Conservation (phyloP, 2,113 vertebrate species). For the Blennius ocellaris region DNA sequence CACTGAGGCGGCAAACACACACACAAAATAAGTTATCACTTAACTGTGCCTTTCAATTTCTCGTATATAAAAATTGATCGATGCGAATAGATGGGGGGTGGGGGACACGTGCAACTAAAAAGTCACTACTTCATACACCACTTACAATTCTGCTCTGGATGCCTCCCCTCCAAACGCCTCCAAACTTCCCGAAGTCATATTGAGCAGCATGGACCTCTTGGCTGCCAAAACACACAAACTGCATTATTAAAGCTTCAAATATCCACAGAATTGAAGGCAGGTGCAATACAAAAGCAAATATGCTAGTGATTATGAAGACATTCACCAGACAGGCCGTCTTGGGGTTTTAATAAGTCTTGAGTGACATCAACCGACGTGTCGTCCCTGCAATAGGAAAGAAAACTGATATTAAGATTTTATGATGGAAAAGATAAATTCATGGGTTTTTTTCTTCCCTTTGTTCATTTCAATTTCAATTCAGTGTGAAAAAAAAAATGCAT, state of each 20-base stretch:
- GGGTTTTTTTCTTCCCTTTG: too few species aligned
- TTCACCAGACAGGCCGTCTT: constrained; percentile 76
- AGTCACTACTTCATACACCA: constrained; percentile 27
- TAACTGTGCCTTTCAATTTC: too few species aligned
- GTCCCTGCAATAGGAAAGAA: constrained; percentile 59
- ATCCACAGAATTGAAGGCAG: background rate
- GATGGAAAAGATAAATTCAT: too few species aligned
- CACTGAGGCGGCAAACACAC: constrained; percentile 75
- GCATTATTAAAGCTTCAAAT: background rate
- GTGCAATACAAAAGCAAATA: background rate
- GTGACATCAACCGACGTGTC: constrained; percentile 53
- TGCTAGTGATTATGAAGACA: background rate
- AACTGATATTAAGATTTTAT: too few species aligned
- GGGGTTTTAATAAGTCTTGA: constrained; percentile 71
- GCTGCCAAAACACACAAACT: constrained; percentile 64
- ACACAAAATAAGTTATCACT: background rate
- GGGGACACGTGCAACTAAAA: background rate
- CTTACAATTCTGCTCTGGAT: constrained; percentile 89
- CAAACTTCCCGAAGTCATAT: constrained; percentile 85
- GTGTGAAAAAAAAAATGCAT: too few species aligned
- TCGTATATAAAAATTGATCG: too few species aligned
- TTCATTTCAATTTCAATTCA: too few species aligned
- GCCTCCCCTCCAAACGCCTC: constrained; percentile 88
- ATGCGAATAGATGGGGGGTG: background rate
- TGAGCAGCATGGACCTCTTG: constrained; percentile 74